Evolutionary conservation across 1,140 invertebrate genomes (phyloP), one percentile per base, ranked within the genome.

Genomic region (Philaenus spumarius): DNA sequence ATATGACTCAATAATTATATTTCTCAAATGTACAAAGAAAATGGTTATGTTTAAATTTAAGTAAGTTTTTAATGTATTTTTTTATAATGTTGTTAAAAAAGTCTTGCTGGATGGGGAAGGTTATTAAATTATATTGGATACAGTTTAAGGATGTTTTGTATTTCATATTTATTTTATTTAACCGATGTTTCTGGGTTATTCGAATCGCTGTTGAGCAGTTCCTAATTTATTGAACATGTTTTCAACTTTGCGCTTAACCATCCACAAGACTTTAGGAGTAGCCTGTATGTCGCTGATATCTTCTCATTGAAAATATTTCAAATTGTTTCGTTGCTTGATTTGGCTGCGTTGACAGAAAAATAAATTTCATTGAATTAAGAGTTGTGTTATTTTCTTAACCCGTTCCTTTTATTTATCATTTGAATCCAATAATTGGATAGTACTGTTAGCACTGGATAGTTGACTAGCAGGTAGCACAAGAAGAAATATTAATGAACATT

Each of bases 301-400:
- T 53, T 53, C 30, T 53, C 50, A 37, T 53, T 37, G 35, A 30
- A 26, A 53, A 34, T 53, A 34, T 53, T 53, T 53, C 30, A 53
- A 30, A 26, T 53, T 53, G 50, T 53, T 53, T 53, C 50, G 50
- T 53, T 53, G 50, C 50, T 53, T 53, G 30, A 53, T 53, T 53
- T 53, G 50, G 50, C 50, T 53, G 50, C 50, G 50, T 53, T 53
- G 50, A 53, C 50, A 53, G 37, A 53, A 35, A 53, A 53, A 53
- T 53, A 53, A 53, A 53, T 53, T 53, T 37, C 50, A 53, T 53
- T 53, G 22, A 53, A 53, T 30, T 30, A 30, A 30, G 26, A 3
- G 26, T 30, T 30, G 26, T 30, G 3, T 30, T 30, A 30, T 30
- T 30, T 30, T 4, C 26, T n/a, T n/a, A n/a, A n/a, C n/a, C n/a